Base-by-base conservation (phyloP, 2,113 vertebrate genomes). In the Regulus satrapa region DNA sequence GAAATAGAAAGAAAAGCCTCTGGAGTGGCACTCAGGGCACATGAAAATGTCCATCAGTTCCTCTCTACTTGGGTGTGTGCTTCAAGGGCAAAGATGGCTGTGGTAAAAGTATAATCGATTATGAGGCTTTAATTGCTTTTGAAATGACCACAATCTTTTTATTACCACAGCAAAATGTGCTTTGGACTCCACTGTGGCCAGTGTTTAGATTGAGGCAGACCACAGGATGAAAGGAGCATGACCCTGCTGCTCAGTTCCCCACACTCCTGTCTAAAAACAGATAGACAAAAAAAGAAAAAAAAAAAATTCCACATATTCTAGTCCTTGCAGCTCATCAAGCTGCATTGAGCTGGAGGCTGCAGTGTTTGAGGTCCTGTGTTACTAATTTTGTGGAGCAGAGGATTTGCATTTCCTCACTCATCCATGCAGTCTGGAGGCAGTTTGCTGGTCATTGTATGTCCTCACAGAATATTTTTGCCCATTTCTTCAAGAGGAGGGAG, bases 171-270 rank as follows among this genome's bases (percentile, higher is more conserved):
- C 3, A 5, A 78, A 96, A 95, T 38, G 82, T 97, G 96, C 92
- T 86, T 97, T 93, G 90, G 96, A 88, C 90, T 97, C 64, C n/a
- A 31, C 59, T 2, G 18, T 81, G 92, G 75, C 61, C 82, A 56
- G 94, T 64, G 80, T 93, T 94, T 96, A 90, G 88, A 78, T 52
- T 96, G 88, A 92, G 96, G 92, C 72, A 93, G 85, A 92, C 95
- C 95, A 93, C 95, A 95, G 82, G 88, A 93, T 74, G 76, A 90
- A 93, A 43, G 93, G 51, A 95, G 55, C 52, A 51, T 93, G 83
- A 94, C 92, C 89, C 52, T 92, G 82, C 51, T 91, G 26, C 82
- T 89, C 75, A 32, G 51, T 92, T 94, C 81, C 92, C 90, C 67
- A 89, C 8, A 41, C 69, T 94, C 45, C 59, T 84, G 69, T 94